A percentile compares a stretch with the other conserved stretches of the same genome.
phyloP scores from a whole-genome alignment of 2,113 vertebrate species.

The Mesitornis unicolor region DNA sequence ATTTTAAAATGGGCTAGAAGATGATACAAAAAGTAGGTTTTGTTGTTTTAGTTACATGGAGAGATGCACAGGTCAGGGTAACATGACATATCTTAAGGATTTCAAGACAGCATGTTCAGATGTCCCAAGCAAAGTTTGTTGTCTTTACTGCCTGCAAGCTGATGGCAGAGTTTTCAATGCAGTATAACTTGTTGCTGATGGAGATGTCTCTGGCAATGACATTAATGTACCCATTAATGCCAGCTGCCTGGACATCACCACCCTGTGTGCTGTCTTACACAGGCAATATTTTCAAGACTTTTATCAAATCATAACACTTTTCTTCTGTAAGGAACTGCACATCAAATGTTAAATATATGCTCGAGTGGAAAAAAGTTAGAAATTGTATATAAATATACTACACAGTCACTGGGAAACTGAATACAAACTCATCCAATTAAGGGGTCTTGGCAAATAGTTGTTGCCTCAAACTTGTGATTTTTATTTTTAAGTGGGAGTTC shows the following conservation, averaged over 20 bases:
- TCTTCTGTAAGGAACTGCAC: neutral
- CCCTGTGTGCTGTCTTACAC: neutral
- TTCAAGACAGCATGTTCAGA: neutral
- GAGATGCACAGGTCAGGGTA: neutral
- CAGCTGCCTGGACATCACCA: neutral
- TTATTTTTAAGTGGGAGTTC: slow-evolving; percentile 20
- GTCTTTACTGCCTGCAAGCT: neutral
- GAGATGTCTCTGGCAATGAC: neutral
- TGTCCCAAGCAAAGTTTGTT: neutral
- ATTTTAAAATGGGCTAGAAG: neutral
- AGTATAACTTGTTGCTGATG: neutral
- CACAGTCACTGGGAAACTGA: neutral
- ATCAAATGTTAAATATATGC: neutral
- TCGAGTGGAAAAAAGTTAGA: neutral
- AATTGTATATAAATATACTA: neutral
- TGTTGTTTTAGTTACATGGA: neutral
- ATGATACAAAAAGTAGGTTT: neutral
- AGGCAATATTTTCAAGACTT: neutral
- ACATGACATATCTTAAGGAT: neutral
- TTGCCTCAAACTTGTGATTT: neutral
- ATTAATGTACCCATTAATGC: neutral
- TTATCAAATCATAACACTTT: neutral
- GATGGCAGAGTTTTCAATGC: neutral
- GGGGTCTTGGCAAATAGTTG: neutral
- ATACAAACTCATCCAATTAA: neutral